Percentiles rank a stretch among this genome's conserved stretches.
phyloP scores from a whole-genome alignment of 1,140 invertebrate species.

The Macrocentrus cingulum region DNA sequence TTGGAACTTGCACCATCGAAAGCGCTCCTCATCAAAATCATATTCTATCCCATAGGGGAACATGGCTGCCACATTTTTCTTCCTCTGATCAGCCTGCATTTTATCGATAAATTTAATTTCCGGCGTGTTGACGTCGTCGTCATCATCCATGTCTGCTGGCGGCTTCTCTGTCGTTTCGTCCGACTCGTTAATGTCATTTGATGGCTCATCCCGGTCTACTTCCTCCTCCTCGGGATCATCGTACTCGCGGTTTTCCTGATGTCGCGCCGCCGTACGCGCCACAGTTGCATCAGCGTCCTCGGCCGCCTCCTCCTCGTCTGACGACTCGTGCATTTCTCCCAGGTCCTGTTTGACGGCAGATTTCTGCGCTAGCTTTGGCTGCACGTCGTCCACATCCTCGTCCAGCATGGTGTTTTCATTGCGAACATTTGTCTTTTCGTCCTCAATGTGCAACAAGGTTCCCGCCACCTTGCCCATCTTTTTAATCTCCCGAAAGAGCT shows the following conservation, averaged over 20 bases:
- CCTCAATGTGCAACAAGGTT: slow-evolving; percentile 47
- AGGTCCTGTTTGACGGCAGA: slow-evolving; percentile 35
- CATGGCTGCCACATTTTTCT: slow-evolving; percentile 45
- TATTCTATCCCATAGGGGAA: slow-evolving; percentile 66
- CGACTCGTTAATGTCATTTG: slow-evolving; percentile 44
- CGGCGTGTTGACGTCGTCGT: slow-evolving; percentile 17
- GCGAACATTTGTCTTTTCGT: slow-evolving; percentile 45
- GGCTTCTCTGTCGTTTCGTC: slow-evolving; percentile 54
- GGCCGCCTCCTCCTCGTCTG: slow-evolving; percentile 64
- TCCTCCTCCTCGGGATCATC: slow-evolving; percentile 81
- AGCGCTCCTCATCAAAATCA: slow-evolving; percentile 70
- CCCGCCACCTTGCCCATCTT: slow-evolving; percentile 55
- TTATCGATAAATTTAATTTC: slow-evolving; percentile 44
- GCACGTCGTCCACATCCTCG: slow-evolving; percentile 45
- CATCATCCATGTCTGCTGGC: slow-evolving; percentile 53
- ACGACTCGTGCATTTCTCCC: slow-evolving; percentile 63
- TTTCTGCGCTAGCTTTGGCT: slow-evolving; percentile 21
- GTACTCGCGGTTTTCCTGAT: slow-evolving; percentile 71
- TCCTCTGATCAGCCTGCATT: slow-evolving; percentile 50
- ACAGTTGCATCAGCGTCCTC: slow-evolving; percentile 65
- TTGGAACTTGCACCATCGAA: slow-evolving; percentile 76
- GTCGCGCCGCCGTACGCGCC: slow-evolving; percentile 61
- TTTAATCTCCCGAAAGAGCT: slow-evolving; percentile 63
- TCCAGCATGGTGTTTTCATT: slow-evolving; percentile 56
- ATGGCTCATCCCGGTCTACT: slow-evolving; percentile 37